These are phyloP conservation scores for Torymus aiolomorphi DNA, from an alignment of 2,888 invertebrate genomes.

Conservation along the genomic window DNA sequence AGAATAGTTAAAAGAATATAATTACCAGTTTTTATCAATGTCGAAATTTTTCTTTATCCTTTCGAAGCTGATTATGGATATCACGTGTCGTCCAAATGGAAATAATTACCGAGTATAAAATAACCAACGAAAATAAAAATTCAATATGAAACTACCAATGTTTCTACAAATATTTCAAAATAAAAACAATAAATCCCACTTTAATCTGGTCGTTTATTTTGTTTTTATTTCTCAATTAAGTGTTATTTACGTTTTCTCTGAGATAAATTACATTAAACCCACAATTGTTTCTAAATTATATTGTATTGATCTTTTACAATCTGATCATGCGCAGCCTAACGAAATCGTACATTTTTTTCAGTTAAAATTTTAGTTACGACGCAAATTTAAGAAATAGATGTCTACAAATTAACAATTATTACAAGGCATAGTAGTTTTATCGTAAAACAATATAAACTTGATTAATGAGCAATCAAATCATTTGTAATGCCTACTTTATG, in stretches of 20 bases:
- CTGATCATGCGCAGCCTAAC: no score
- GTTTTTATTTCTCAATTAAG: constrained; percentile 5
- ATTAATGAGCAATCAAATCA: no score
- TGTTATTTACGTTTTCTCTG: not conserved
- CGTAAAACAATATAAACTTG: no score
- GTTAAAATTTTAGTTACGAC: no score
- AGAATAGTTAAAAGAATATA: constrained; percentile 49
- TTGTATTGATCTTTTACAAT: no score
- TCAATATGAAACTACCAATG: constrained; percentile 28
- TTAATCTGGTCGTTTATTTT: constrained; percentile 8
- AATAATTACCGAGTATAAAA: constrained; percentile 11
- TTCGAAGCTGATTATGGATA: constrained; percentile 7
- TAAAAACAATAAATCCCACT: constrained; percentile 26
- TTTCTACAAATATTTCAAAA: constrained; percentile 33
- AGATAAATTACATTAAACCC: no score
- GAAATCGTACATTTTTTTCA: no score
- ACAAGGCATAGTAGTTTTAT: no score
- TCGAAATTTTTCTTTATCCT: constrained; percentile 46
- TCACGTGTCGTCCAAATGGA: not conserved
- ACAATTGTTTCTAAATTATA: no score
- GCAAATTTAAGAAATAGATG: no score
- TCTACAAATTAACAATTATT: no score
- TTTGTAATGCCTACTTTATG: no score
- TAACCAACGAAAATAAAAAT: constrained; percentile 13
- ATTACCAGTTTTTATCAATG: constrained; percentile 49